Evolutionary conservation across 2,888 invertebrate genomes (phyloP), one percentile per base, ranked within the genome.

Genomic region (Morpho achilles): DNA sequence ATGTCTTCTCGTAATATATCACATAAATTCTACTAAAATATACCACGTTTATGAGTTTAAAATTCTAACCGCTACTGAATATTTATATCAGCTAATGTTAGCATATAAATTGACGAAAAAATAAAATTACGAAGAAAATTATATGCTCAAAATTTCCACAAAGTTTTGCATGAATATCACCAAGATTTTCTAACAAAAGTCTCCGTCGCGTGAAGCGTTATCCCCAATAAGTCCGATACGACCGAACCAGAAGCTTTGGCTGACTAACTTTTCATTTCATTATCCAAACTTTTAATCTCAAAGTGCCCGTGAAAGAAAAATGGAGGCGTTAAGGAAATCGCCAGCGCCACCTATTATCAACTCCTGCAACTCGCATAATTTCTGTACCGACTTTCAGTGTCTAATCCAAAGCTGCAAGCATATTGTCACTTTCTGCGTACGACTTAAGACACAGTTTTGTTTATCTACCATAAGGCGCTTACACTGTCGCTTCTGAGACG

Each of bases 301-400:
- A 88, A 90, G 88, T 88, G 84, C 85, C 88, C 87, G 89, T 90
- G 89, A 84, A 87, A 86, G 88, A 89, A 89, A 86, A 87, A 89
- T 84, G 85, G 82, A 74, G 74, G 83, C 84, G 81, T 82, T 84
- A 82, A 82, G 82, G 79, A 86, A 87, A 89, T 90, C 87, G 84
- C 84, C 86, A 85, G 78, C 82, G 82, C 84, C 83, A 85, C 88
- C 88, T 88, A 86, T 88, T 87, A 88, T 87, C 87, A 87, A 87
- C 82, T 84, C 78, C 74, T 73, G 75, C 72, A 78, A 76, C 77
- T 77, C 74, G 69, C 71, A 73, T 72, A 76, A 77, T 75, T 75
- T 73, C 68, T 66, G 65, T 62, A 60, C 67, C 63, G 65, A 60
- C 65, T 63, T 61, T 61, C 68, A 45, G 59, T 16, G 41, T 54